A percentile compares a stretch with the other conserved stretches of the same genome.
Evolutionary conservation across 1,140 invertebrate genomes (phyloP).

Genomic region (Musca domestica): DNA sequence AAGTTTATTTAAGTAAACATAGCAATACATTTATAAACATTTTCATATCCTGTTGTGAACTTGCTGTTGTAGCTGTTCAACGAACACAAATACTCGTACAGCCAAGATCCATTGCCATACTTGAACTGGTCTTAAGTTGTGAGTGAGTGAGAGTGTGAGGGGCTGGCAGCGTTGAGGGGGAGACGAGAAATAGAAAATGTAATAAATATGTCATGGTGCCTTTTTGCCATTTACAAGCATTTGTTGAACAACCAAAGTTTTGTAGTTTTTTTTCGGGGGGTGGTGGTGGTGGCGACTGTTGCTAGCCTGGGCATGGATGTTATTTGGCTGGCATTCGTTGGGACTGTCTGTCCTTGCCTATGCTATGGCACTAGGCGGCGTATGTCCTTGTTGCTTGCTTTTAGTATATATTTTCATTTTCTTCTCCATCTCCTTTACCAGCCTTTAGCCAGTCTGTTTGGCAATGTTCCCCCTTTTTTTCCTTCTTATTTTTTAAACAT

Average conservation of each 20-base stretch:
- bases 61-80: too few species aligned
- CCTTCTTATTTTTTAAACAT: background rate
- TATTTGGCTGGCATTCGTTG: background rate
- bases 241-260: slow-evolving; percentile 9
- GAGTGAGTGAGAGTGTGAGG: too few species aligned
- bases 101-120: too few species aligned
- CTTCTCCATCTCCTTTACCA: too few species aligned
- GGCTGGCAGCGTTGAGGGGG: background rate
- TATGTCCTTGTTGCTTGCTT: background rate
- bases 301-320: background rate
- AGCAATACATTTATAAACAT: background rate
- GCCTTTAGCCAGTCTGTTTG: too few species aligned
- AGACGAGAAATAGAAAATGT: background rate
- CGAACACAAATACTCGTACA: too few species aligned
- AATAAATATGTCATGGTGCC: slow-evolving; percentile 18
- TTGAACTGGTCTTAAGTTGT: too few species aligned
- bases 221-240: slow-evolving; percentile 13
- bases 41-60: too few species aligned
- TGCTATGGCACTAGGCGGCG: background rate
- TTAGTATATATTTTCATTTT: background rate
- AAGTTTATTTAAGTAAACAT: slow-evolving; percentile 2
- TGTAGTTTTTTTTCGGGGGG: too few species aligned
- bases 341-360: background rate
- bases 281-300: background rate
- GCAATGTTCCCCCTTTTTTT: too few species aligned